Percentiles rank a stretch among this genome's conserved stretches.
phyloP scores from a whole-genome alignment of 2,888 invertebrate species.

The Dicyrtoma fusca region DNA sequence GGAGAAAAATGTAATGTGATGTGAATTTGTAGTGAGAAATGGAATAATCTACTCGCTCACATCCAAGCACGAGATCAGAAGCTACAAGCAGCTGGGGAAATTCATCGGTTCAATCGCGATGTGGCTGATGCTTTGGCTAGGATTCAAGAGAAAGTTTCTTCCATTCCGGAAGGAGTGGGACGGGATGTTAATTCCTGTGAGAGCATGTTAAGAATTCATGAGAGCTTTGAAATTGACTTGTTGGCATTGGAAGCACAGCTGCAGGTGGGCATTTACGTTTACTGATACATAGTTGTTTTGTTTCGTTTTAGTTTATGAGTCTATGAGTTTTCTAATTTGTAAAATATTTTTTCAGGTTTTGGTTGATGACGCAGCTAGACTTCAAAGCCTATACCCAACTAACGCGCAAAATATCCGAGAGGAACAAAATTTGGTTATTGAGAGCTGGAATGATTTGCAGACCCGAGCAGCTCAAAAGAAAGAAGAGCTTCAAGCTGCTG shows the following conservation, averaged over 20 bases:
- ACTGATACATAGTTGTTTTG: too few species aligned
- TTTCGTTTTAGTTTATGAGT: neutral
- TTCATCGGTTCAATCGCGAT: conserved; percentile 96
- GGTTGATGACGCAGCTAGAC: conserved; percentile 86
- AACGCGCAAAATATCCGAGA: conserved; percentile 88
- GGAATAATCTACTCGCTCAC: conserved; percentile 85
- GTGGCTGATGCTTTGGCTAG: conserved; percentile 87
- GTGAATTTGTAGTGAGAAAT: conserved; percentile 60
- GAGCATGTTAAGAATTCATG: conserved; percentile 81
- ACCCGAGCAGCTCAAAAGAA: conserved; percentile 78
- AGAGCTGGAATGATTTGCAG: conserved; percentile 85
- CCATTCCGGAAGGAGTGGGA: conserved; percentile 77
- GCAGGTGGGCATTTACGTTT: conserved; percentile 64
- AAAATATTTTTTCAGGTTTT: conserved; percentile 70
- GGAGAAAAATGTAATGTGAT: conserved; percentile 38
- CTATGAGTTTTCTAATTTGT: conserved; percentile 44
- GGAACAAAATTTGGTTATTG: conserved; percentile 81
- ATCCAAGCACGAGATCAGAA: conserved; percentile 84
- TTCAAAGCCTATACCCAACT: conserved; percentile 85
- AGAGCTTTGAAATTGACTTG: conserved; percentile 90
- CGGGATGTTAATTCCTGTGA: conserved; percentile 85
- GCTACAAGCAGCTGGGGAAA: conserved; percentile 91
- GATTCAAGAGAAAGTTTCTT: conserved; percentile 86
- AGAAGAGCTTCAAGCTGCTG: conserved; percentile 80
- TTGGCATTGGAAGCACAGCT: conserved; percentile 89